Evolutionary conservation across 35 echinoderm and acorn worm genomes (phyloP), one percentile per base, ranked within the genome.

Genomic region (Anneissia japonica): DNA sequence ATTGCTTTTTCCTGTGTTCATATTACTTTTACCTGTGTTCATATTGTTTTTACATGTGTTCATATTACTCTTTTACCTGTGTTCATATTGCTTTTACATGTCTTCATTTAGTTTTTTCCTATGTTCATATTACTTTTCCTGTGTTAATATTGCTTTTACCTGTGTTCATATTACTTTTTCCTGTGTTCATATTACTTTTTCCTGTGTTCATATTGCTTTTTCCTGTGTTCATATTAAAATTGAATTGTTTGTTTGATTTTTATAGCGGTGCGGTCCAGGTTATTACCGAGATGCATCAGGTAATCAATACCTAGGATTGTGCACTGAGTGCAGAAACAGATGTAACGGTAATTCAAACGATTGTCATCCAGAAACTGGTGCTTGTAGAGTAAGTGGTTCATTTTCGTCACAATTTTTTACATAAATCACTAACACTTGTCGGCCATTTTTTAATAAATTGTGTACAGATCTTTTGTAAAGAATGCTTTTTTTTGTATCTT

Each of bases 291-390:
- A 64, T 87, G 16, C 78, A 32, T 26, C 76, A 74, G 46, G 84
- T 72, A 36, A 51, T 23, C 31, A 74, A 55, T 46, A 46, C 34
- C 36, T 79, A 0, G 95, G 89, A 5, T 77, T 79, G 0, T 98
- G 95, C 79, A 79, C 84, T 38, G 81, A 89, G 26, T 98, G 95
- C 78, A 46, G 11, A 39, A 64, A 23, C 11, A 64, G 87, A 26
- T 98, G 95, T 35, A 93, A 91, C 77, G 88, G 92, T 5, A 80
- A 83, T n/a, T 91, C 95, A 0, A 32, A 56, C 45, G 38, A 88
- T 38, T 98, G 95, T 85, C 86, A 98, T 35, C 36, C 89, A 23
- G 81, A 83, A 0, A 91, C 91, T 28, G 95, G 95, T 23, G 77
- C 38, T 19, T 98, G 95, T 51, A 34, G 72, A 45, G 93, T 96